Evolutionary conservation across 2,888 invertebrate genomes (phyloP).

Genomic region (Nematopogon swammerdamellus): DNA sequence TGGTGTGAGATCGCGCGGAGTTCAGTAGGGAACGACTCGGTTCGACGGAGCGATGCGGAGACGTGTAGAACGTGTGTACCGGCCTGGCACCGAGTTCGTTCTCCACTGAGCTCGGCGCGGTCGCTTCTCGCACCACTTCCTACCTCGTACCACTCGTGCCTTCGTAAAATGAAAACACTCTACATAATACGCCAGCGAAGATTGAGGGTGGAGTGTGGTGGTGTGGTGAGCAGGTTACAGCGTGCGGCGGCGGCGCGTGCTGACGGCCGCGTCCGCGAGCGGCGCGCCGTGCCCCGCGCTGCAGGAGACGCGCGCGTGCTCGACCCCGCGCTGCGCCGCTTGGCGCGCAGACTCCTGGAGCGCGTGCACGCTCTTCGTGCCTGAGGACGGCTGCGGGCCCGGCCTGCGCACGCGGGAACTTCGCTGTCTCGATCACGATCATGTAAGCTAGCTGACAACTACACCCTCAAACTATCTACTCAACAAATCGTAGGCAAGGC

Average conservation of each 20-base stretch:
- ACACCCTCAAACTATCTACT: neutral
- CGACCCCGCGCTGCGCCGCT: slow-evolving; percentile 47
- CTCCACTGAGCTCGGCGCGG: too few species aligned
- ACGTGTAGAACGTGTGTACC: too few species aligned
- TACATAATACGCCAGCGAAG: too few species aligned
- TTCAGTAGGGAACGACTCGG: too few species aligned
- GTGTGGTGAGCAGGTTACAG: slow-evolving; percentile 44
- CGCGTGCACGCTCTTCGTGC: slow-evolving; percentile 39
- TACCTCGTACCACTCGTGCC: too few species aligned
- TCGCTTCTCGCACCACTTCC: too few species aligned
- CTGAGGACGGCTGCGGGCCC: slow-evolving; percentile 49
- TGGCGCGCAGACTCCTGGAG: slow-evolving; percentile 55
- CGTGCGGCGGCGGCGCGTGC: slow-evolving; percentile 40
- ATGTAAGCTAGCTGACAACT: too few species aligned
- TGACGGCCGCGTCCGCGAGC: slow-evolving; percentile 48
- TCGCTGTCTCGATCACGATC: slow-evolving; percentile 54
- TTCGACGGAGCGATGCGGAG: too few species aligned
- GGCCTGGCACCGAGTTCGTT: too few species aligned
- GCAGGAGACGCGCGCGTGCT: slow-evolving; percentile 53
- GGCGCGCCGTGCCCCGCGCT: slow-evolving; percentile 50
- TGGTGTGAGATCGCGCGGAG: too few species aligned
- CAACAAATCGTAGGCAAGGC: neutral
- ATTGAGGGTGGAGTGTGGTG: too few species aligned
- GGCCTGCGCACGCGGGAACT: slow-evolving; percentile 56
- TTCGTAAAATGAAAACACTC: too few species aligned